A percentile compares a stretch with the other conserved stretches of the same genome.
Conservation (phyloP, 2,888 invertebrate genomes). For the Panzeria rudis region DNA sequence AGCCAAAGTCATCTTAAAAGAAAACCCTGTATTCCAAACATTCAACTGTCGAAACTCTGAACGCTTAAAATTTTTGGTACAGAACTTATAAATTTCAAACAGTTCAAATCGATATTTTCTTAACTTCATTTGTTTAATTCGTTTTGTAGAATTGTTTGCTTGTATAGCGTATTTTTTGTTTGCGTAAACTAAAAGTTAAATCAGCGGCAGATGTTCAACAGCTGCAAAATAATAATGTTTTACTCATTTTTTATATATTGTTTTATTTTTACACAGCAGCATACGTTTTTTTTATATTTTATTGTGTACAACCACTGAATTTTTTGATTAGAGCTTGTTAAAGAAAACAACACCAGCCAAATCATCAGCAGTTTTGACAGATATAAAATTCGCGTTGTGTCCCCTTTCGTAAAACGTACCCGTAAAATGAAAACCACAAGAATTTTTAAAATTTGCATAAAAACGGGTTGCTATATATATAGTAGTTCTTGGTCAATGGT, state of each 20-base stretch:
- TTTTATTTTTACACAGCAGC: constrained; percentile 3
- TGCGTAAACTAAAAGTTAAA: not conserved
- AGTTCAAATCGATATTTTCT: not conserved
- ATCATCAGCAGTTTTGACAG: not conserved
- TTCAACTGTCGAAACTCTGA: not conserved
- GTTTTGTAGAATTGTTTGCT: not conserved
- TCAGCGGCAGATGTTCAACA: constrained; percentile 53
- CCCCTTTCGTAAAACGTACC: constrained; percentile 2
- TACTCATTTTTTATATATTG: not conserved
- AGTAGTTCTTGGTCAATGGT: not conserved
- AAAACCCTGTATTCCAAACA: not conserved
- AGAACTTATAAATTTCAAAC: not conserved
- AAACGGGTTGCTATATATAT: not conserved
- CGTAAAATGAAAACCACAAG: constrained; percentile 18
- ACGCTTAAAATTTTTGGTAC: not conserved
- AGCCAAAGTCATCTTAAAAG: not conserved
- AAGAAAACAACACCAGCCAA: not conserved
- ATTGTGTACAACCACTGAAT: constrained; percentile 15
- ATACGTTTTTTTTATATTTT: not conserved
- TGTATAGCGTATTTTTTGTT: not conserved
- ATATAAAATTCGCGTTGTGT: not conserved
- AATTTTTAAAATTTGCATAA: not conserved
- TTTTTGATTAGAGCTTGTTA: constrained; percentile 55
- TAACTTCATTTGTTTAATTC: not conserved
- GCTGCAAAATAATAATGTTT: constrained; percentile 49